phyloP scores from a whole-genome alignment of 2,888 invertebrate species.

The Cybosia mesomella region DNA sequence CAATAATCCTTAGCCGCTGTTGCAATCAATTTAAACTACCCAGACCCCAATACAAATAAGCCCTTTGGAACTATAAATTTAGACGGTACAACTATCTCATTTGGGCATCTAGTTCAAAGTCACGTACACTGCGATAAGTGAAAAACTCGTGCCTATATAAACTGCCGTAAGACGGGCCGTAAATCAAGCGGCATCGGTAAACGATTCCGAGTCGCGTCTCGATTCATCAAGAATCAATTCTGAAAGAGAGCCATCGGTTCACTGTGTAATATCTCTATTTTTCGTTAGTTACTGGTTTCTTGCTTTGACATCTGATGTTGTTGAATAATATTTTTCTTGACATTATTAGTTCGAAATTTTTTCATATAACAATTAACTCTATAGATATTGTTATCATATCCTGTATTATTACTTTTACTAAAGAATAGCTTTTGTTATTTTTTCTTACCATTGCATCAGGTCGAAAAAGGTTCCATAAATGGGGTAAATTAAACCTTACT shows the following conservation, averaged over 20 bases:
- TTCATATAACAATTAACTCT: no score
- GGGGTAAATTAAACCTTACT: no score
- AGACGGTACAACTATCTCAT: conserved; percentile 20
- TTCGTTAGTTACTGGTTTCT: conserved; percentile 42
- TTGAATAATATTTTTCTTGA: no score
- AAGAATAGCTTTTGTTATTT: conserved; percentile 25
- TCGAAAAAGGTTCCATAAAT: no score
- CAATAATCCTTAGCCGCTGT: not conserved
- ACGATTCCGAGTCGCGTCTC: conserved; percentile 50
- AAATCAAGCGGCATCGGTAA: conserved; percentile 51
- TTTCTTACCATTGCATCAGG: no score
- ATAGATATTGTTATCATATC: no score
- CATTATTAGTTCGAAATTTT: no score
- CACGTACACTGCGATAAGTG: conserved; percentile 48
- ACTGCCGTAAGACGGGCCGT: conserved; percentile 45
- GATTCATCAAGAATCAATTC: conserved; percentile 54
- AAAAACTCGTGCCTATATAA: conserved; percentile 50
- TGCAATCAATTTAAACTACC: not conserved
- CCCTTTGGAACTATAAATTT: conserved; percentile 6
- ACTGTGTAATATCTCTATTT: conserved; percentile 46
- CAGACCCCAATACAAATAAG: not conserved
- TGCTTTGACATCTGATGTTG: conserved; percentile 5
- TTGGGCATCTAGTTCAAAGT: conserved; percentile 28
- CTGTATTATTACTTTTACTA: no score
- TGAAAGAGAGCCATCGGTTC: conserved; percentile 37